Percentiles rank a stretch among this genome's conserved stretches.
These are phyloP conservation scores for Mastacembelus armatus DNA, from an alignment of 2,797 vertebrate genomes.

Conservation along the genomic window DNA sequence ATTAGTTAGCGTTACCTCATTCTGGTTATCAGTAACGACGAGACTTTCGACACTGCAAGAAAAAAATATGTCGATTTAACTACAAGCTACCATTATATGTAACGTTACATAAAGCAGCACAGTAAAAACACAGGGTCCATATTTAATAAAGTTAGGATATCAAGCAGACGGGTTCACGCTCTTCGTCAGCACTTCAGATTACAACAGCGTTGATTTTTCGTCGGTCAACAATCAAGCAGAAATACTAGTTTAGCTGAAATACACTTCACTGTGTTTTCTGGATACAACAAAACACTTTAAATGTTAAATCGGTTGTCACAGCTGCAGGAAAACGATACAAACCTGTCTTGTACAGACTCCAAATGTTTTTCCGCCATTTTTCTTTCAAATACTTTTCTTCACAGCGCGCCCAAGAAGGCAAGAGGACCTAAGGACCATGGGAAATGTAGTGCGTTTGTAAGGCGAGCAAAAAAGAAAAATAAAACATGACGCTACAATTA, in stretches of 20 bases:
- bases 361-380: constrained; percentile 83
- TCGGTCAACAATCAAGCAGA: too few relatives aligned
- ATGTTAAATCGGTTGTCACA: fast-evolving
- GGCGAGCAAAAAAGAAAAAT: background rate
- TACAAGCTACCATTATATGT: background rate
- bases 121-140: too few relatives aligned
- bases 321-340: constrained; percentile 13
- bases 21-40: constrained; percentile 2
- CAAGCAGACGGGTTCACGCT: too few relatives aligned
- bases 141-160: too few relatives aligned
- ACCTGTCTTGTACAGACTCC: constrained; percentile 47
- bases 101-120: too few relatives aligned
- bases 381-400: constrained; percentile 71
- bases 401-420: constrained; percentile 62
- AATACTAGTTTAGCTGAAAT: background rate
- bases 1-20: constrained; percentile 71
- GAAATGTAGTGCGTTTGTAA: constrained; percentile 73
- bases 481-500: too few relatives aligned
- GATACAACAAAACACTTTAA: fast-evolving
- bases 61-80: background rate
- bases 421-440: constrained; percentile 62
- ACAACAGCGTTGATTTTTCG: too few relatives aligned
- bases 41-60: constrained; percentile 36
- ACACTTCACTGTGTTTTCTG: background rate
- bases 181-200: too few relatives aligned